These are phyloP conservation scores for Bombus superbus DNA, from an alignment of 1,140 invertebrate genomes.

Conservation along the genomic window DNA sequence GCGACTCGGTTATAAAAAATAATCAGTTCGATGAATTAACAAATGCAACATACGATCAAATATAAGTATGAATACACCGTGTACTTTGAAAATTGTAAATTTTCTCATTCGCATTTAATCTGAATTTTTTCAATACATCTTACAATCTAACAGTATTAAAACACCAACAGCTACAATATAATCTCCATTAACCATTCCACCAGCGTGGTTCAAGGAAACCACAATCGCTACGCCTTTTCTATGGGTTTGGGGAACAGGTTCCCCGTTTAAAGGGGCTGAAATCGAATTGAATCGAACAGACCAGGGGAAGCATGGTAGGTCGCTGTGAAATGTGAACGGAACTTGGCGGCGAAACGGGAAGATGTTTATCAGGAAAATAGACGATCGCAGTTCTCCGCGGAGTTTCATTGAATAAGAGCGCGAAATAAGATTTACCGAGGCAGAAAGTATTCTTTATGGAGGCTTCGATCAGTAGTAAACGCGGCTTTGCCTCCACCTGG, in stretches of 20 bases:
- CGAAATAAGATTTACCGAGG: conserved; percentile 63
- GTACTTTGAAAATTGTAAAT: too few species aligned
- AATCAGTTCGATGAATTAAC: too few species aligned
- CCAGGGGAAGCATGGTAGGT: not conserved
- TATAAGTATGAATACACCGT: too few species aligned
- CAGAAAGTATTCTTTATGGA: conserved; percentile 59
- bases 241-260: not conserved
- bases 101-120: too few species aligned
- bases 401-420: conserved; percentile 64
- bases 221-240: not conserved
- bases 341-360: conserved; percentile 25
- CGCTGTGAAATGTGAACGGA: conserved; percentile 26
- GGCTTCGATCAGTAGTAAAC: conserved; percentile 60
- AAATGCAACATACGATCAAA: too few species aligned
- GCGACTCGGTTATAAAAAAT: too few species aligned
- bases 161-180: too few species aligned
- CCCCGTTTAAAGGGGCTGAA: not conserved
- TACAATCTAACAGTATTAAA: too few species aligned
- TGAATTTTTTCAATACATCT: too few species aligned
- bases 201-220: not conserved
- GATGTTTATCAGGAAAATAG: conserved; percentile 59
- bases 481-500: conserved; percentile 22
- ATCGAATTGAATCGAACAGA: conserved; percentile 35
- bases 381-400: conserved; percentile 37
- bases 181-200: too few species aligned